Evolutionary conservation across 2,888 invertebrate genomes (phyloP).

Genomic region (Diaphora mendica): DNA sequence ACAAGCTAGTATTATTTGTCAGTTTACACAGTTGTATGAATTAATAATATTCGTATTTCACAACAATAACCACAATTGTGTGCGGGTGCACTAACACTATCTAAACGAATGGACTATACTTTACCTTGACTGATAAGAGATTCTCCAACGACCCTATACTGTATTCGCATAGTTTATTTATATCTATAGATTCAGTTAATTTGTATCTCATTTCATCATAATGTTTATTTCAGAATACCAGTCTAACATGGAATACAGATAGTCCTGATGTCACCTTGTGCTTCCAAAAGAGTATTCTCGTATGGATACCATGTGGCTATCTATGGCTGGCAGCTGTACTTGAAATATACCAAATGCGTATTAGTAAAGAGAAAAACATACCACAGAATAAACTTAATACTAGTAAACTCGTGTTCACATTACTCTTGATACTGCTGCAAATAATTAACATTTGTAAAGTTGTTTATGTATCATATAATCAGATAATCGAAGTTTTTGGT

Average conservation of each 20-base stretch:
- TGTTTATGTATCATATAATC: constrained; percentile 81
- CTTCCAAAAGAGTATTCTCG: constrained; percentile 94
- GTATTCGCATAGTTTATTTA: too few relatives aligned
- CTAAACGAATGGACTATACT: too few relatives aligned
- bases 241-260: constrained; percentile 92
- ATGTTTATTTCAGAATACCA: constrained; percentile 88
- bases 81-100: too few relatives aligned
- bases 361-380: constrained; percentile 91
- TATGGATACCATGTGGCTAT: constrained; percentile 95
- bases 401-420: constrained; percentile 88
- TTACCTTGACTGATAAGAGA: too few relatives aligned
- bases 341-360: constrained; percentile 90
- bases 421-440: constrained; percentile 87
- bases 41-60: too few relatives aligned
- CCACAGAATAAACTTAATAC: constrained; percentile 91
- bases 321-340: constrained; percentile 91
- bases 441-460: constrained; percentile 88
- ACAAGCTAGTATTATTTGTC: too few relatives aligned
- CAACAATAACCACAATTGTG: too few relatives aligned
- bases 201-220: background rate
- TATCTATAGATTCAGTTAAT: background rate
- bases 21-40: too few relatives aligned
- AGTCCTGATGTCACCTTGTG: constrained; percentile 95
- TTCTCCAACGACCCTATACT: too few relatives aligned
- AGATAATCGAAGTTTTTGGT: constrained; percentile 82